Evolutionary conservation across 1,140 invertebrate species (phyloP).

Genomic region (Drosophila sucinea): DNA sequence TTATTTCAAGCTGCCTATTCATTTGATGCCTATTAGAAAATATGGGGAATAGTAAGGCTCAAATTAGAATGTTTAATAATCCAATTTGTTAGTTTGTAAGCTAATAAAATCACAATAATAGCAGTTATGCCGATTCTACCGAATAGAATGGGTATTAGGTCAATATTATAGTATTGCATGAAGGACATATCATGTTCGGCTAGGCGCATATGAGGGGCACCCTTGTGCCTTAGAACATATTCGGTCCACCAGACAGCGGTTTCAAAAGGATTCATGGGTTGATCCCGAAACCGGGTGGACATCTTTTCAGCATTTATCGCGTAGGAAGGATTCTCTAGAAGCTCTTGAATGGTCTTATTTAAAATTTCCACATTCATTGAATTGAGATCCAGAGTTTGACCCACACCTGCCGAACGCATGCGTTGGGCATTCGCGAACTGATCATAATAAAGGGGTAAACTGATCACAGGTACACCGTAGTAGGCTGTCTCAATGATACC

Average conservation of each 20-base stretch:
- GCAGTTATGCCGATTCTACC: neutral
- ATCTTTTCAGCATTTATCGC: conserved; percentile 48
- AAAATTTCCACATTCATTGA: conserved; percentile 25
- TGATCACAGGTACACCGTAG: conserved; percentile 48
- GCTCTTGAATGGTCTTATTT: conserved; percentile 1
- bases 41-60: neutral
- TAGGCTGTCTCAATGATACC: conserved; percentile 83
- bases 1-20: neutral
- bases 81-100: neutral
- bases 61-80: neutral
- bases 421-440: conserved; percentile 55
- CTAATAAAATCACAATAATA: neutral
- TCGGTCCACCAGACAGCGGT: conserved; percentile 87
- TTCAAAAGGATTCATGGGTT: conserved; percentile 84
- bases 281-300: conserved; percentile 84
- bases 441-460: conserved; percentile 56
- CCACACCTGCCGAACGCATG: conserved; percentile 84
- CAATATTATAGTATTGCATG: conserved; percentile 4
- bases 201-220: conserved; percentile 82
- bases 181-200: conserved; percentile 23
- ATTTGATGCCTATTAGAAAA: neutral
- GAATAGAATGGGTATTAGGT: neutral
- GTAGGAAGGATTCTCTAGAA: conserved; percentile 44
- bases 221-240: conserved; percentile 83
- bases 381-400: conserved; percentile 40